Percentiles rank a stretch among this genome's conserved stretches.
Evolutionary conservation across 2,888 invertebrate species (phyloP).

Genomic region (Sesamia inferens): DNA sequence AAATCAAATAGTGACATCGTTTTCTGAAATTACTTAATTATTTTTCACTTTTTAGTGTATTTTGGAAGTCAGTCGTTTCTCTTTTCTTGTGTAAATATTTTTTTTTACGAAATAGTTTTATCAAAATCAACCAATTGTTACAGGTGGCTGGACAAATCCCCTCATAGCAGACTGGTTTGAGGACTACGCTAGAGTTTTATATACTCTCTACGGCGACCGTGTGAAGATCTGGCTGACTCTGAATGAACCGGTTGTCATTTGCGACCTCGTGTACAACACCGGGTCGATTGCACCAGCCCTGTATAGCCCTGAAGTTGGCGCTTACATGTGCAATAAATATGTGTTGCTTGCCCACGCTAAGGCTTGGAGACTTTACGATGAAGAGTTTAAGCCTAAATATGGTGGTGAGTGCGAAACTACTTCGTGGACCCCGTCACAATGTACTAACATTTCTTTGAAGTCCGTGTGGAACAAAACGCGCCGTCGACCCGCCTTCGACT

Average conservation of each 20-base stretch:
- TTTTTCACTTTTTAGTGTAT: too few relatives aligned
- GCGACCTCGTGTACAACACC: conserved; percentile 80
- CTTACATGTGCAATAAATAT: conserved; percentile 91
- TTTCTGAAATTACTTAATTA: too few relatives aligned
- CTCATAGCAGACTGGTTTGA: conserved; percentile 90
- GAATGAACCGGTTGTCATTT: conserved; percentile 91
- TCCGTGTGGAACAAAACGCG: too few relatives aligned
- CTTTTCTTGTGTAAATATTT: too few relatives aligned
- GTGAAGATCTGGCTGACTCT: conserved; percentile 93
- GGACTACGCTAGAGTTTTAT: conserved; percentile 90
- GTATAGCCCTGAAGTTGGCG: conserved; percentile 81
- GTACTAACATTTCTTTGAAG: too few relatives aligned
- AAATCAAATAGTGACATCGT: too few relatives aligned
- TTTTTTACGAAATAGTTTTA: too few relatives aligned
- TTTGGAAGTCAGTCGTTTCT: too few relatives aligned
- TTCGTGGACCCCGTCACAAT: too few relatives aligned
- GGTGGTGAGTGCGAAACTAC: conserved; percentile 30
- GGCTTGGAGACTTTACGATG: conserved; percentile 90
- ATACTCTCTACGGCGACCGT: conserved; percentile 89
- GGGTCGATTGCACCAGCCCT: conserved; percentile 78
- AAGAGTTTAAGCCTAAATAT: conserved; percentile 83
- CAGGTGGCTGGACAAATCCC: conserved; percentile 92
- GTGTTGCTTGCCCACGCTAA: conserved; percentile 92
- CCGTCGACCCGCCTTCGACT: too few relatives aligned
- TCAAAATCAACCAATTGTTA: too few relatives aligned